phyloP scores from a whole-genome alignment of 2,888 invertebrate species.

The Diarsia rubi region DNA sequence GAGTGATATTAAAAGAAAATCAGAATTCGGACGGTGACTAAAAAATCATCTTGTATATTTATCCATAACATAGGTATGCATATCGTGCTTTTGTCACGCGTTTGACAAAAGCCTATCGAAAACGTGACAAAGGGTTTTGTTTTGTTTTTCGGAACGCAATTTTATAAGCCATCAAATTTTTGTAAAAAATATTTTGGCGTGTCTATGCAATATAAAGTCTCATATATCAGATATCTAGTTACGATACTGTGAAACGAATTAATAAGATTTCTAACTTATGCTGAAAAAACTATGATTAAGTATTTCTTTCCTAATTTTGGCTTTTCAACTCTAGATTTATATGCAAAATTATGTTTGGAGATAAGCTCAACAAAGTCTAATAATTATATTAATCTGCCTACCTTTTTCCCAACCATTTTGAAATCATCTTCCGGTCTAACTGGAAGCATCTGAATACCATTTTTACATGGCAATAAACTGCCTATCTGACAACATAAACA shows the following conservation, averaged over 20 bases:
- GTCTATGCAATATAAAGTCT: background rate
- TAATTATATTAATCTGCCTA: background rate
- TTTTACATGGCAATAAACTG: background rate
- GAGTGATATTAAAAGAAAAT: no score
- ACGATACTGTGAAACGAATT: background rate
- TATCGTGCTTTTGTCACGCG: background rate
- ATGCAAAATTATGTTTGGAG: background rate
- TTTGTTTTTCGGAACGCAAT: background rate
- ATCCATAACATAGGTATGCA: background rate
- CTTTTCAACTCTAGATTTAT: background rate
- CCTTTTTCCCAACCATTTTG: background rate
- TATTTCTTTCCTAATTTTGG: no score
- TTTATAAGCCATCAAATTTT: background rate
- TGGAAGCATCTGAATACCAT: background rate
- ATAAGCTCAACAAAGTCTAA: background rate
- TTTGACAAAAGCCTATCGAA: background rate
- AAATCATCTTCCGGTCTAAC: background rate
- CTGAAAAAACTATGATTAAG: background rate
- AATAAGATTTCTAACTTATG: background rate
- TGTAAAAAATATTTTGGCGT: background rate
- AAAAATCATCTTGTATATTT: no score
- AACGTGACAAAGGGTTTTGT: constrained; percentile 16
- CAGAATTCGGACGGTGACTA: no score
- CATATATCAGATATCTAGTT: constrained; percentile 1
- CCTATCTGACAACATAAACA: background rate